Percentiles rank a stretch among this genome's conserved stretches.
phyloP scores from a whole-genome alignment of 2,888 invertebrate genomes.

The Ochropacha duplaris region DNA sequence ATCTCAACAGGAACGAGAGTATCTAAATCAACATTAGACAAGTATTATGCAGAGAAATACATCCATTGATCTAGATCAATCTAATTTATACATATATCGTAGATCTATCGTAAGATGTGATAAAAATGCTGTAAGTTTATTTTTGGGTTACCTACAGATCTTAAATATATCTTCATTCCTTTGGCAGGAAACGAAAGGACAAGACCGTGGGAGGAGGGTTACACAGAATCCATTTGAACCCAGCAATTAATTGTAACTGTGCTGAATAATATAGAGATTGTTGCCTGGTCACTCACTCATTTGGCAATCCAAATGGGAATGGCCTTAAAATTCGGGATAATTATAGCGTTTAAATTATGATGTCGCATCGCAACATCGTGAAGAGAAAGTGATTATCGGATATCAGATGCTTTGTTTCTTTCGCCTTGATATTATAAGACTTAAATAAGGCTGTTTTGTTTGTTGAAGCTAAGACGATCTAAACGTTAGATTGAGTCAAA shows the following conservation, averaged over 20 bases:
- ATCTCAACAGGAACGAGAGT: no score
- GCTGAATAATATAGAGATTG: background rate
- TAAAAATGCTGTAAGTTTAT: no score
- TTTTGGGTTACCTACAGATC: no score
- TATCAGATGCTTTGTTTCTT: background rate
- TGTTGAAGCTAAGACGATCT: background rate
- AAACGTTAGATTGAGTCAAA: no score
- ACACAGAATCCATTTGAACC: background rate
- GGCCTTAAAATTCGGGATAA: constrained; percentile 2
- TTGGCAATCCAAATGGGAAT: background rate
- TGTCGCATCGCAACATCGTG: background rate
- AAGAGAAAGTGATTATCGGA: constrained; percentile 1
- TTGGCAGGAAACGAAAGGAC: background rate
- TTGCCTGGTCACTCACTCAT: background rate
- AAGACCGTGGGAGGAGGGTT: background rate
- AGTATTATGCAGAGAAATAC: no score
- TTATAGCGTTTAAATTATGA: constrained; percentile 1
- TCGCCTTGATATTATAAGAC: background rate
- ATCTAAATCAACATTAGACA: no score
- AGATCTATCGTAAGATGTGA: background rate
- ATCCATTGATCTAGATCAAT: no score
- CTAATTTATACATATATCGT: no score
- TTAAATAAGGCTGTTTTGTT: background rate
- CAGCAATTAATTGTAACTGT: background rate
- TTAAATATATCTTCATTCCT: background rate